Evolutionary conservation across 2,113 vertebrate genomes (phyloP).

Genomic region (Morone saxatilis): DNA sequence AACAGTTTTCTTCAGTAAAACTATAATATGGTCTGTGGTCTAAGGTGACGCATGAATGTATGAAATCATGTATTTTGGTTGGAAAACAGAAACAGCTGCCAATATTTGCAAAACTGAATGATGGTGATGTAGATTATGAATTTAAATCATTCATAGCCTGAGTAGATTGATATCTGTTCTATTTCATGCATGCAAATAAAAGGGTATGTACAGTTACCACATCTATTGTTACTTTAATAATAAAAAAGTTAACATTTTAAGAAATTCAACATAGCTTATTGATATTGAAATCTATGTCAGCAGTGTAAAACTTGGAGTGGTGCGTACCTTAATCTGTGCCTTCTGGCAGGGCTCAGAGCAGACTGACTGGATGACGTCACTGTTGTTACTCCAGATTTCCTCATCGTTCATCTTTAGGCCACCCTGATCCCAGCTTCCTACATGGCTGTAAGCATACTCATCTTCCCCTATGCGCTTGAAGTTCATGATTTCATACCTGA

Average conservation of each 20-base stretch:
- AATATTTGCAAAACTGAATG: not conserved
- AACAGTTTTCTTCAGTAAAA: slow-evolving; percentile 15
- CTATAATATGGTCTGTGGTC: not conserved
- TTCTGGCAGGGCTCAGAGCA: slow-evolving; percentile 97
- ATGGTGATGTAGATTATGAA: not conserved
- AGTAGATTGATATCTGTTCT: not conserved
- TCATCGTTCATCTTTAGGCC: slow-evolving; percentile 97
- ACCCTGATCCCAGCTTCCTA: slow-evolving; percentile 98
- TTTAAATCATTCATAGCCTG: not conserved
- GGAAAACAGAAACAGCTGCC: not conserved
- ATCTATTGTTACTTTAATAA: not conserved
- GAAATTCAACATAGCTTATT: not conserved
- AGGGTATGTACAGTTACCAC: not conserved
- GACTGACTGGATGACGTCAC: slow-evolving; percentile 91
- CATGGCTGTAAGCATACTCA: slow-evolving; percentile 95
- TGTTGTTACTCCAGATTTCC: slow-evolving; percentile 95
- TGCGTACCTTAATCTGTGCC: slow-evolving; percentile 95
- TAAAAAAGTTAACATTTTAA: not conserved
- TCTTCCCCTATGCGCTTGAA: slow-evolving; percentile 95
- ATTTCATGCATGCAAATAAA: not conserved
- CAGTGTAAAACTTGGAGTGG: not conserved
- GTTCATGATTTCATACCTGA: slow-evolving; percentile 99
- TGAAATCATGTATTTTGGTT: not conserved
- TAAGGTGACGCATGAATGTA: not conserved
- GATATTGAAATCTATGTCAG: not conserved